Base-by-base conservation (phyloP, 2,888 invertebrate genomes). In the Brachypalpus laphriformis region DNA sequence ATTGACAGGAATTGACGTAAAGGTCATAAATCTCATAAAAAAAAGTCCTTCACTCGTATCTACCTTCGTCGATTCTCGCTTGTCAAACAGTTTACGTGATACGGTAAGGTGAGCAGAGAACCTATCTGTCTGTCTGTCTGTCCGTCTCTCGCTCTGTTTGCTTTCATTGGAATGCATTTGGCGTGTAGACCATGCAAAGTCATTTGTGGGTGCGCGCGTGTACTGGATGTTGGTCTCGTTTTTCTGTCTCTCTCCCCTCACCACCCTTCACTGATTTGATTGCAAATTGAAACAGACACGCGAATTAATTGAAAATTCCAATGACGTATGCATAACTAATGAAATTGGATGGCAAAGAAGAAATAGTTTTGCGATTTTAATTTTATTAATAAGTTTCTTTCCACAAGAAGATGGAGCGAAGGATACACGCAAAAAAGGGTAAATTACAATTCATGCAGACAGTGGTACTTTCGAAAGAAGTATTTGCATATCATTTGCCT, bases 291-390 rank as follows among this genome's bases (percentile, higher is more conserved):
- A 59, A 25, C 37, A 57, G 66, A 66, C 66, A 59, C 28, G 75
- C 75, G 57, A 49, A 37, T 76, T 76, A 76, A 76, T 76, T 76
- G 59, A 57, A 68, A 76, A 76, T 76, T 76, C 76, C 76, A 59
- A 8, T 66, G 66, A 76, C 49, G 76, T 76, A 49, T 68, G 59
- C 66, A 42, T 47, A 40, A 49, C 66, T 76, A 68, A 76, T 68
- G 59, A 59, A 76, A 76, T 57, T 49, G 66, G 28, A 49, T 20
- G 49, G 45, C n/a, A 14, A 18, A n/a, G 28, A 25, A 14, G 37
- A 40, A 56, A 61, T 42, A 9, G 61, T 61, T 45, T 8, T 20
- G 28, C 28, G 42, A 51, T 63, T 74, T 63, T 42, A 63, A 63
- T 54, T 54, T 54, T 45, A 22, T 42, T 74, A 42, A 63, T 56